Base-by-base conservation (phyloP, 2,113 vertebrate genomes). In the Pithys albifrons region DNA sequence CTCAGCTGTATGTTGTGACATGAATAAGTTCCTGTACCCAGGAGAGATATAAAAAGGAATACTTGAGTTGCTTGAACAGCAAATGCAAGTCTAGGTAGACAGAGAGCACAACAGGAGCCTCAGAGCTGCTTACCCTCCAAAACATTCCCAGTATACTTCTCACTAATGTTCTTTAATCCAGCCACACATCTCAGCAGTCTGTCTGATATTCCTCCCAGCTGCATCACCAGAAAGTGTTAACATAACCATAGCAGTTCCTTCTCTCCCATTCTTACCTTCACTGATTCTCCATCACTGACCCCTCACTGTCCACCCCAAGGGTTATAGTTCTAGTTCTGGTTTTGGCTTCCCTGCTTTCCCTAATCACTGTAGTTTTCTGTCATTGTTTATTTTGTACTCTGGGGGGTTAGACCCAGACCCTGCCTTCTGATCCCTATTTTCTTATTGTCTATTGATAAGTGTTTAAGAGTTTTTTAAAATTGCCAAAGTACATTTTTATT, bases 401-500 rank as follows among this genome's bases (percentile, higher is more conserved):
- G 3, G 11, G 19, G 20, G 13, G 62, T 87, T 79, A 70, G 85
- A 52, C 37, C 8, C 70, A 82, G 65, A 67, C 76, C 12, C 15
- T 81, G 62, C 22, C 57, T 87, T 75, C 86, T 87, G 66, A 91
- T 66, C 14, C 37, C 43, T 62, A 2, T 70, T 91, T 89, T 20
- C 74, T 74, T 81, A 82, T 91, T 96, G 87, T 89, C 69, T 90
- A 93, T 97, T 95, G 78, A 85, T 41, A 95, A 64, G 9, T 39
- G 58, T 59, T 94, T 81, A 94, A 78, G 58, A 46, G 41, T 57
- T 92, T 82, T 79, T 96, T 33, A 24, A 91, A 94, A 82, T 89
- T 89, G 31, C 81, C 31, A 31, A 73, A 82, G 74, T 89, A 89
- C 77, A 54, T 85, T 89, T 95, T 93, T 94, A 88, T 85, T 81